Evolutionary conservation across 2,888 invertebrate genomes (phyloP).

Genomic region (Tipula helvola): DNA sequence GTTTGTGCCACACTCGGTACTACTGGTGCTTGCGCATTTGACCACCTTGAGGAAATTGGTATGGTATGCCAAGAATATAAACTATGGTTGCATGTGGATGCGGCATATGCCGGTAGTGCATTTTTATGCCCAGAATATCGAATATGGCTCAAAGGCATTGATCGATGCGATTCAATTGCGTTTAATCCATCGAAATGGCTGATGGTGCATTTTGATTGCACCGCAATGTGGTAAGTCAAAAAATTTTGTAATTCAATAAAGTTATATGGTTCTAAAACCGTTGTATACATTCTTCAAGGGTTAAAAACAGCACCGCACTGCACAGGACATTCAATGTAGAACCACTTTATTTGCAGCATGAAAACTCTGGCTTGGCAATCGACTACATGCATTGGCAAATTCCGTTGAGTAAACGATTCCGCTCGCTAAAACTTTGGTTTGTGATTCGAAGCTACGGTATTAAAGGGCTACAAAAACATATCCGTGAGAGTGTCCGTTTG

Average conservation of each 20-base stretch:
- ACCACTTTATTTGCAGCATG: conserved; percentile 92
- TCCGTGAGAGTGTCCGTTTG: conserved; percentile 81
- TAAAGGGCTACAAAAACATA: conserved; percentile 81
- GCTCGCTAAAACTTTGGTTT: conserved; percentile 92
- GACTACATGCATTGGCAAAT: conserved; percentile 99
- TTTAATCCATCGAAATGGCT: conserved; percentile 99
- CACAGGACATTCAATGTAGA: conserved; percentile 97
- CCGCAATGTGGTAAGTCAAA: conserved; percentile 82
- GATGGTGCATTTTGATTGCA: conserved; percentile 98
- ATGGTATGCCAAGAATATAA: conserved; percentile 60
- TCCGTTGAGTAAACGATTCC: conserved; percentile 82
- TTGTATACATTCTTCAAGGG: conserved; percentile 47
- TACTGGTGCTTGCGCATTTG: conserved; percentile 94
- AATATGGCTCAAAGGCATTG: conserved; percentile 80
- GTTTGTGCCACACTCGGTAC: conserved; percentile 92
- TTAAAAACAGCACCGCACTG: conserved; percentile 80
- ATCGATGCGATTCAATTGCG: conserved; percentile 85
- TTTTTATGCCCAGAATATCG: conserved; percentile 95
- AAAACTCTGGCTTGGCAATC: conserved; percentile 91
- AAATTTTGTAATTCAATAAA: not conserved
- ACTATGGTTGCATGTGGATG: conserved; percentile 94
- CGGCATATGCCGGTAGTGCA: conserved; percentile 94
- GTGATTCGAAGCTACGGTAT: conserved; percentile 90
- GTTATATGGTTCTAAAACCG: not conserved
- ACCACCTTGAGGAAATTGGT: conserved; percentile 61